Percentiles rank a stretch among this genome's conserved stretches.
These are phyloP conservation scores for Elephantulus edwardii DNA, from an alignment of 2,113 vertebrate genomes.

Conservation along the genomic window DNA sequence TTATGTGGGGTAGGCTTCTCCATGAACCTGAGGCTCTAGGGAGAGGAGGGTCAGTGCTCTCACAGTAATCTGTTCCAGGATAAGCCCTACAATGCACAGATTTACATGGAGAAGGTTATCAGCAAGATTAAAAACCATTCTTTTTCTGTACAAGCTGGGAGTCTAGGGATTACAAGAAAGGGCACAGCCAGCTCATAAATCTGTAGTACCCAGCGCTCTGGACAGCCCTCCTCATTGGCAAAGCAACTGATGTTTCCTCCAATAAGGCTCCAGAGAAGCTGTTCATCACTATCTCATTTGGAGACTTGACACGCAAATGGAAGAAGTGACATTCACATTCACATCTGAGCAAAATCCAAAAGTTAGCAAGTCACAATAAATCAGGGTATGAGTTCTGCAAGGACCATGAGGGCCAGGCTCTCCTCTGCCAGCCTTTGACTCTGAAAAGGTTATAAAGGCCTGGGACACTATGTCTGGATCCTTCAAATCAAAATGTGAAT, in stretches of 20 bases:
- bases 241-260: conserved; percentile 46
- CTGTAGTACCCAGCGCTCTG: not conserved
- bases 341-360: conserved; percentile 29
- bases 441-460: not conserved
- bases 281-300: conserved; percentile 56
- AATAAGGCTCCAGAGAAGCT: conserved; percentile 6
- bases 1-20: not conserved
- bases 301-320: conserved; percentile 35
- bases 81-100: conserved; percentile 8
- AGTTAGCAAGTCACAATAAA: not conserved
- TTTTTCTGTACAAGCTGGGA: conserved; percentile 53
- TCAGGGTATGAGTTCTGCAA: not conserved
- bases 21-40: not conserved
- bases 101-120: conserved; percentile 49
- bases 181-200: conserved; percentile 32
- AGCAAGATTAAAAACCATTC: conserved; percentile 30
- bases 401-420: not conserved
- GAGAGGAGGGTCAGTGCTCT: conserved; percentile 33
- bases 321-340: not conserved
- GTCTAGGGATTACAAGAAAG: conserved; percentile 24
- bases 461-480: not conserved
- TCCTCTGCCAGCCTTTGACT: not conserved
- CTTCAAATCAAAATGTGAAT: not conserved
- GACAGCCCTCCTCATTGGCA: conserved; percentile 44
- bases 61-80: not conserved